Evolutionary conservation across 2,888 invertebrate genomes (phyloP).

Genomic region (Oscheius sp.): DNA sequence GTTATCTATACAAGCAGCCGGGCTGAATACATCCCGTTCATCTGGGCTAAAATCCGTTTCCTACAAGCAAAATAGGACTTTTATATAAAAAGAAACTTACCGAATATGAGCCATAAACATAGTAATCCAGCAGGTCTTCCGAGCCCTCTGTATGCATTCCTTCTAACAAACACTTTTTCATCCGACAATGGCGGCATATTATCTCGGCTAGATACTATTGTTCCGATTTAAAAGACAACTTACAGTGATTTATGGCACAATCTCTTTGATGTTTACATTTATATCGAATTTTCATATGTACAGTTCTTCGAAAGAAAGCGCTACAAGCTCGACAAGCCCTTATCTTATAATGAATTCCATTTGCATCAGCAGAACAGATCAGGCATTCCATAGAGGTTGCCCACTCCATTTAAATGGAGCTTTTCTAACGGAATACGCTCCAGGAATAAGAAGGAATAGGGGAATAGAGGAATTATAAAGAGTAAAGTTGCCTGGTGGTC

Average conservation of each 20-base stretch:
- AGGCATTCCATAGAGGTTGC: neutral
- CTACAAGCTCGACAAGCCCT: neutral
- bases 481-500: too few species aligned
- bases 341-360: neutral
- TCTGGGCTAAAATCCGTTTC: neutral
- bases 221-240: neutral
- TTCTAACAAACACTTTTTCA: slow-evolving; percentile 16
- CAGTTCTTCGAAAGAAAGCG: slow-evolving; percentile 10
- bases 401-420: too few species aligned
- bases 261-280: slow-evolving; percentile 3
- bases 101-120: neutral
- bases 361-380: neutral
- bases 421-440: too few species aligned
- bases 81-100: too few species aligned
- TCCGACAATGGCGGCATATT: neutral
- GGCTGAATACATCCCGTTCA: slow-evolving; percentile 3
- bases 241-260: neutral
- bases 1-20: neutral
- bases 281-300: slow-evolving; percentile 14
- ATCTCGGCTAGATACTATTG: neutral
- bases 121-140: neutral
- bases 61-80: too few species aligned
- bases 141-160: slow-evolving; percentile 14
- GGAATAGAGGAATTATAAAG: too few species aligned
- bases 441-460: too few species aligned